Conservation (phyloP, 2,113 vertebrate species). For the Grammomys dolichurus region DNA sequence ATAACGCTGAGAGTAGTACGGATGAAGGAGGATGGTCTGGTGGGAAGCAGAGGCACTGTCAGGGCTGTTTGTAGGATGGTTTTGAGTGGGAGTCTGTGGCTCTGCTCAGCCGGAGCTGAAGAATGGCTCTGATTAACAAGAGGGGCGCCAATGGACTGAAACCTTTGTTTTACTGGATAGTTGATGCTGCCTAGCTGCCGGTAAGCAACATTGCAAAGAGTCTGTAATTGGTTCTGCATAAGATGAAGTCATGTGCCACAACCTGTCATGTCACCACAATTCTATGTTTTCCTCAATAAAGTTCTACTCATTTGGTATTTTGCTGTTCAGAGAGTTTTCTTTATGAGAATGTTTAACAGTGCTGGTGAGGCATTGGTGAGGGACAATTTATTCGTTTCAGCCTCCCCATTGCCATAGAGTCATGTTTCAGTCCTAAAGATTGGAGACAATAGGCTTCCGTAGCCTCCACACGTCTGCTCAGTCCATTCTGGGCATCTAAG, state of each 20-base stretch:
- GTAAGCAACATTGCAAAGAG: neutral
- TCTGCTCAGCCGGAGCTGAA: neutral
- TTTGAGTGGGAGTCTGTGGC: neutral
- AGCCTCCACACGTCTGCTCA: neutral
- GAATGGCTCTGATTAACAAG: neutral
- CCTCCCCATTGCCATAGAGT: neutral
- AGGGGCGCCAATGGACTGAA: neutral
- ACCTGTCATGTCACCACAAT: constrained; percentile 10
- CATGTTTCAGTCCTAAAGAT: neutral
- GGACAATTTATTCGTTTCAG: neutral
- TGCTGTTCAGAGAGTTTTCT: neutral
- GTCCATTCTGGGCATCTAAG: neutral
- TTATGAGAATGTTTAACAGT: neutral
- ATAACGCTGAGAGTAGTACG: neutral
- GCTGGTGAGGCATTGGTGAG: neutral
- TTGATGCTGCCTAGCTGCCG: neutral
- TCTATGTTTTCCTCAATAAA: neutral
- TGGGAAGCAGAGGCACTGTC: neutral
- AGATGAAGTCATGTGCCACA: neutral
- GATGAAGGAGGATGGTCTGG: neutral
- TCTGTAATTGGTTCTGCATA: neutral
- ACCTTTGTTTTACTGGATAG: neutral
- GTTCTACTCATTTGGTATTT: neutral
- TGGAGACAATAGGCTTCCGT: neutral
- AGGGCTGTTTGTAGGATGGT: neutral